A percentile compares a stretch with the other conserved stretches of the same genome.
Evolutionary conservation across 2,113 vertebrate genomes (phyloP).

Genomic region (Hyaena hyaena): DNA sequence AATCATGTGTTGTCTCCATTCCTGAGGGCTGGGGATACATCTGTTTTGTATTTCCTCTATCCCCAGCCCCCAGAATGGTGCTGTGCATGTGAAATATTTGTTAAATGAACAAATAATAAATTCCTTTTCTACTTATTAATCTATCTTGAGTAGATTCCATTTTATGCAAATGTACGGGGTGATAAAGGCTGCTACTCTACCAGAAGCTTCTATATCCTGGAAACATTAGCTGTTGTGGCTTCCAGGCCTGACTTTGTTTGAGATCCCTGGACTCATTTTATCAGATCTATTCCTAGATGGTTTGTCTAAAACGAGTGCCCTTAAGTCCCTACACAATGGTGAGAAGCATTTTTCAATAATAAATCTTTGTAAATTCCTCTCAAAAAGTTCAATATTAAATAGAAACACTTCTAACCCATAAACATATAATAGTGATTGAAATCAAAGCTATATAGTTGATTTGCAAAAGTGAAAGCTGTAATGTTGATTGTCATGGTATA

Average conservation of each 20-base stretch:
- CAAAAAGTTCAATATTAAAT: not conserved
- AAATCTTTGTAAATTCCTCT: not conserved
- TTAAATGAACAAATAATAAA: not conserved
- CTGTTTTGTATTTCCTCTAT: not conserved
- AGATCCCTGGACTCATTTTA: not conserved
- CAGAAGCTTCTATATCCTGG: not conserved
- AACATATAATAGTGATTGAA: not conserved
- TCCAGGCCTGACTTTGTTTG: not conserved
- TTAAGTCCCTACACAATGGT: not conserved
- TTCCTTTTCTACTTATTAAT: not conserved
- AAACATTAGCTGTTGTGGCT: not conserved
- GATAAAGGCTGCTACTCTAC: not conserved
- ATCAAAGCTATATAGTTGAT: not conserved
- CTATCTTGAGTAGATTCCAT: not conserved
- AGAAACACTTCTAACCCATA: not conserved
- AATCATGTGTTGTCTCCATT: not conserved
- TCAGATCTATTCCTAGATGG: not conserved
- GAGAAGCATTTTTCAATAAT: not conserved
- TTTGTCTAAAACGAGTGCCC: not conserved
- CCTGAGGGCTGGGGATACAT: accelerated
- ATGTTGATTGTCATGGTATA: not conserved
- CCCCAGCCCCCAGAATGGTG: not conserved
- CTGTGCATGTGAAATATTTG: not conserved
- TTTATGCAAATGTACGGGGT: not conserved
- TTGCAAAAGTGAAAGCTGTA: not conserved